phyloP scores from a whole-genome alignment of 53 echinoderm and acorn worm genomes.

The Stichopus horrens region DNA sequence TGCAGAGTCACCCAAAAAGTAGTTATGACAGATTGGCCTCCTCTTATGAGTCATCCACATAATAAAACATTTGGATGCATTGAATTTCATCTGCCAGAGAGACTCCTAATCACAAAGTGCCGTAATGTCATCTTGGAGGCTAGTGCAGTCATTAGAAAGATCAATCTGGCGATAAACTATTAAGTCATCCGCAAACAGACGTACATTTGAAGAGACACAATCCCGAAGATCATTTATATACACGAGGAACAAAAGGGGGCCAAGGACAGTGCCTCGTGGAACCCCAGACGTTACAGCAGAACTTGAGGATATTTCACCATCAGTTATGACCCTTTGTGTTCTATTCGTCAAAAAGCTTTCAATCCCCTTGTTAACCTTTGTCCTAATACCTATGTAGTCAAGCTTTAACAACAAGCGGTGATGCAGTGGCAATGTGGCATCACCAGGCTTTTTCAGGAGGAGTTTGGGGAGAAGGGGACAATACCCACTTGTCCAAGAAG shows the following conservation, averaged over 20 bases:
- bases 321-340: conserved; percentile 18
- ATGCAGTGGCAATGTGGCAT: too few species aligned
- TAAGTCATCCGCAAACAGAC: neutral
- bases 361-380: conserved; percentile 17
- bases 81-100: conserved; percentile 43
- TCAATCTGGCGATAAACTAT: neutral
- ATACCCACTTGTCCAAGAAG: too few species aligned
- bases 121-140: conserved; percentile 27
- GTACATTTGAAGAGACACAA: too few species aligned
- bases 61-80: conserved; percentile 47
- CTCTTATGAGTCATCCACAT: conserved; percentile 55
- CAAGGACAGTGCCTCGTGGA: too few species aligned
- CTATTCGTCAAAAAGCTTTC: conserved; percentile 21
- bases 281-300: neutral
- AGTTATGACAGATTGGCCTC: conserved; percentile 17
- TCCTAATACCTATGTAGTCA: conserved; percentile 22
- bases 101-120: conserved; percentile 48
- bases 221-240: too few species aligned
- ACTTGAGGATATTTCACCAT: conserved; percentile 14
- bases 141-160: neutral
- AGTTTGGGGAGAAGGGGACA: too few species aligned
- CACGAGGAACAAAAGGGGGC: too few species aligned
- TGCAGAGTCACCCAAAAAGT: conserved; percentile 10
- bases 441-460: too few species aligned
- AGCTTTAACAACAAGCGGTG: too few species aligned